Percentiles rank a stretch among this genome's conserved stretches.
Evolutionary conservation across 1,140 invertebrate genomes (phyloP).

Genomic region (Charaxes varanes): DNA sequence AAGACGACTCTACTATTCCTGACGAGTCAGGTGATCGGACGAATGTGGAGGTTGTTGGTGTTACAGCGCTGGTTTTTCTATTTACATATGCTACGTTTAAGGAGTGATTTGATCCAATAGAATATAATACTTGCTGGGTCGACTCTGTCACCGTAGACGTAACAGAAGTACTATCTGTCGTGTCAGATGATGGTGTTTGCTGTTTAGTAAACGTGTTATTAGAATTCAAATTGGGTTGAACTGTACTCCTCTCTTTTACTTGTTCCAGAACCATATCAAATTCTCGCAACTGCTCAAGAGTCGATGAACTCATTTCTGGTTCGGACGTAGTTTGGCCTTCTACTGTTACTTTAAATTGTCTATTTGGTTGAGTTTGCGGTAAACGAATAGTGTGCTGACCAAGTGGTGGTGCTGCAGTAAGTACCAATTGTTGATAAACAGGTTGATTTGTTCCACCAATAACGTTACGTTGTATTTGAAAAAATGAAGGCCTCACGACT

Average conservation of each 20-base stretch:
- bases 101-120: slow-evolving; percentile 59
- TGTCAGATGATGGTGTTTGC: slow-evolving; percentile 36
- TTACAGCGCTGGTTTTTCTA: slow-evolving; percentile 46
- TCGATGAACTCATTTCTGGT: slow-evolving; percentile 75
- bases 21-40: slow-evolving; percentile 60
- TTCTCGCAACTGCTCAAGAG: slow-evolving; percentile 84
- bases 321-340: slow-evolving; percentile 53
- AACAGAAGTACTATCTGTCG: slow-evolving; percentile 32
- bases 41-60: slow-evolving; percentile 43
- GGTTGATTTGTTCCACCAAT: slow-evolving; percentile 70
- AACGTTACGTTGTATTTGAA: slow-evolving; percentile 76
- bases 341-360: slow-evolving; percentile 41
- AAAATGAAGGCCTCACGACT: slow-evolving; percentile 74
- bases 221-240: slow-evolving; percentile 55
- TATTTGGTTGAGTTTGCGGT: slow-evolving; percentile 47
- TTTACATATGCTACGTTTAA: slow-evolving; percentile 68
- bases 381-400: slow-evolving; percentile 66
- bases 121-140: slow-evolving; percentile 62
- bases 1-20: slow-evolving; percentile 56
- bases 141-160: slow-evolving; percentile 38
- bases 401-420: slow-evolving; percentile 64
- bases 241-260: slow-evolving; percentile 83
- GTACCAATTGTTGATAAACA: slow-evolving; percentile 67
- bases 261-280: slow-evolving; percentile 89
- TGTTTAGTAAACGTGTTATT: slow-evolving; percentile 33